Evolutionary conservation across 2,113 vertebrate genomes (phyloP).

Genomic region (Planiliza haematocheilus): DNA sequence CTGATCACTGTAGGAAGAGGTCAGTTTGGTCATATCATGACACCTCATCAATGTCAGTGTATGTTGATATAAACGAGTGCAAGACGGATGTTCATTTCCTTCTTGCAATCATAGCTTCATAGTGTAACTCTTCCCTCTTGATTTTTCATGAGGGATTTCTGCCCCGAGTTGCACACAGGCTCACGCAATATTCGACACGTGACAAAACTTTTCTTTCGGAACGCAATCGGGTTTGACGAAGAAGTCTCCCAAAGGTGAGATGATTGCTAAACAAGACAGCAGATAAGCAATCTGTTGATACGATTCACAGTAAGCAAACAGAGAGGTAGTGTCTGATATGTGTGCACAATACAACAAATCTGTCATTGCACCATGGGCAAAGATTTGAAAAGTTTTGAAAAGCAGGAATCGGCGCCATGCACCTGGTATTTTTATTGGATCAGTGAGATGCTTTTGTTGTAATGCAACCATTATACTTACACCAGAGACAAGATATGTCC

Average conservation of each 20-base stretch:
- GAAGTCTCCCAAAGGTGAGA: conserved; percentile 1
- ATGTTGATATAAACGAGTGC: conserved; percentile 37
- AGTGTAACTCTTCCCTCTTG: background rate
- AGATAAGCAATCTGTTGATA: conserved; percentile 24
- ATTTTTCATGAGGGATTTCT: conserved; percentile 6
- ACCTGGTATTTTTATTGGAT: background rate
- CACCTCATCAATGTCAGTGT: conserved; percentile 52
- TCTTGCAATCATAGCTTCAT: background rate
- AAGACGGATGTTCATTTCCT: conserved; percentile 10
- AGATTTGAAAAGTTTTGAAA: conserved; percentile 22
- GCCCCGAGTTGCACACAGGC: background rate
- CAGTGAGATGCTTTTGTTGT: background rate
- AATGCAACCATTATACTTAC: conserved; percentile 3
- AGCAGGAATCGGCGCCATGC: background rate
- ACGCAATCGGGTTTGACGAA: conserved; percentile 7
- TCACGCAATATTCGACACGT: background rate
- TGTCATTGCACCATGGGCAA: conserved; percentile 23
- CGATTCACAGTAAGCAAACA: conserved; percentile 6
- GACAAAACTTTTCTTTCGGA: conserved; percentile 2
- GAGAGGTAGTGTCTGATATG: background rate
- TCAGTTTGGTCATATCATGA: conserved; percentile 50
- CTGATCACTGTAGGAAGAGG: conserved; percentile 42
- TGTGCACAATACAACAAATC: conserved; percentile 13
- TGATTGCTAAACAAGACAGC: conserved; percentile 1
- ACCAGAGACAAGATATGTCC: conserved; percentile 1